Conservation (phyloP, 2,797 vertebrate species). For the Periophthalmus magnuspinnatus region DNA sequence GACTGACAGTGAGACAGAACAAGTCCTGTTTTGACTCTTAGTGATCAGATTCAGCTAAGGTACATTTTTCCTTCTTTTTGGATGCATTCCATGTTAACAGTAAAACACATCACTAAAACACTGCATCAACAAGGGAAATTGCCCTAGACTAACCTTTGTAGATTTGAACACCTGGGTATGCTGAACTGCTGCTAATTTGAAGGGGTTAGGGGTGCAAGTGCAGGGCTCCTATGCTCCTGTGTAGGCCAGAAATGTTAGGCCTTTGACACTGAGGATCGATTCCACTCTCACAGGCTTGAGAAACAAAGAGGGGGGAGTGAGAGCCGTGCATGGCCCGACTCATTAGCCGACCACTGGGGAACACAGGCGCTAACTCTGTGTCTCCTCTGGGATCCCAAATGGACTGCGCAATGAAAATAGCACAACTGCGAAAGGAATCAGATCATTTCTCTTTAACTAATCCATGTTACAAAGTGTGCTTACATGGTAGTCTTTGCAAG, state of each 20-base stretch:
- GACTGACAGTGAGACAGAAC: background rate
- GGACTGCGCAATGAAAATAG: conserved; percentile 44
- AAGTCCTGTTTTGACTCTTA: background rate
- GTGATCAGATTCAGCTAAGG: background rate
- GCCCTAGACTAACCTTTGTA: conserved; percentile 29
- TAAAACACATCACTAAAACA: background rate
- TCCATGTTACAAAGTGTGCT: background rate
- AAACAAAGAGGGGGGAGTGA: conserved; percentile 39
- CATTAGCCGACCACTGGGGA: conserved; percentile 70
- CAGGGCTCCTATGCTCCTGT: conserved; percentile 46
- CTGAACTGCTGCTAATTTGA: conserved; percentile 65
- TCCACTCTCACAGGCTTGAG: conserved; percentile 47
- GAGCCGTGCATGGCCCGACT: conserved; percentile 59
- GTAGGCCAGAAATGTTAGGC: conserved; percentile 64
- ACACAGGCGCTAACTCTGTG: conserved; percentile 64
- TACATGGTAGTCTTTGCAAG: background rate
- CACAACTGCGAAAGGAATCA: conserved; percentile 39
- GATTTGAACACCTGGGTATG: conserved; percentile 30
- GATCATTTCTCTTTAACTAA: conserved; percentile 31
- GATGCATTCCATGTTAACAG: background rate
- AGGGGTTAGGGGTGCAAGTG: conserved; percentile 19
- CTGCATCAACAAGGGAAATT: conserved; percentile 3
- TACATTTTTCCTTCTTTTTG: background rate
- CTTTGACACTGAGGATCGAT: conserved; percentile 78
- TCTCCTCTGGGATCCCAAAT: conserved; percentile 63